phyloP scores from a whole-genome alignment of 2,888 invertebrate genomes.

The Cerastis leucographa region DNA sequence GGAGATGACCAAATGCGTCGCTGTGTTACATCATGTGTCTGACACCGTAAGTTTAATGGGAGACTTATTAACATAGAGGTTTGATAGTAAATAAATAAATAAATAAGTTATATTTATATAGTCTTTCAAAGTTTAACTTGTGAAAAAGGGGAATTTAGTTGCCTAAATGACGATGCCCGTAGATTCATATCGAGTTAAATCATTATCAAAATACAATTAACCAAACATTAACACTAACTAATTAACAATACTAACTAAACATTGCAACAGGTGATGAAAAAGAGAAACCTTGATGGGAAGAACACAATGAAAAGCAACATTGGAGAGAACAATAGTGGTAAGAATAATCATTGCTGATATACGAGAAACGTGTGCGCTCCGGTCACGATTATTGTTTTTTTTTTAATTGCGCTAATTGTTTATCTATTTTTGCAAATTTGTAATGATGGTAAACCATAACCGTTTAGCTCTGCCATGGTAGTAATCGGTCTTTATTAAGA shows the following conservation, averaged over 20 bases:
- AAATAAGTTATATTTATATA: no score
- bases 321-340: slow-evolving; percentile 55
- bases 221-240: background rate
- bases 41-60: slow-evolving; percentile 71
- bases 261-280: slow-evolving; percentile 72
- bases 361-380: background rate
- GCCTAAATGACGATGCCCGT: background rate
- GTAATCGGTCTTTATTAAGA: background rate
- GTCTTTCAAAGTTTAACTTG: background rate
- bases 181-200: background rate
- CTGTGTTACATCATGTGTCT: slow-evolving; percentile 78
- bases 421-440: background rate
- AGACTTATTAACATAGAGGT: background rate
- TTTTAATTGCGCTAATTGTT: background rate
- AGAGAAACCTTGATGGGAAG: slow-evolving; percentile 65
- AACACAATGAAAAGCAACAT: background rate
- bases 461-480: background rate
- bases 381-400: background rate
- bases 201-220: background rate
- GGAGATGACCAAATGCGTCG: slow-evolving; percentile 72
- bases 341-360: background rate
- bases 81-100: no score
- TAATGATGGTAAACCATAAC: background rate
- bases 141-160: background rate
- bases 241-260: background rate